Percentiles rank a stretch among this genome's conserved stretches.
Evolutionary conservation across 2,888 invertebrate genomes (phyloP).

Genomic region (Drosophila nr. perissopoda): DNA sequence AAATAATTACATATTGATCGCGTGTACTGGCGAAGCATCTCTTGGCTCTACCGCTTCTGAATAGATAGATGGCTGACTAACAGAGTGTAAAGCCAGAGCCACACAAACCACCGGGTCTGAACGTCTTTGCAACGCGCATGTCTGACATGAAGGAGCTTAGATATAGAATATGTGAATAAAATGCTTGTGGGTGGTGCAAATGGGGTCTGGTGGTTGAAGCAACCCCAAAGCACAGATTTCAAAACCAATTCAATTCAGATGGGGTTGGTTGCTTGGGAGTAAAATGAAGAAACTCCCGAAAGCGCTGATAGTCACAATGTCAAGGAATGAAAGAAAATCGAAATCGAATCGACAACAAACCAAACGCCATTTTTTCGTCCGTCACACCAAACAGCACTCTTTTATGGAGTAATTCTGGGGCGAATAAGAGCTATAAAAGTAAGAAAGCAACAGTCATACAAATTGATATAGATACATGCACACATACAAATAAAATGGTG

Average conservation of each 20-base stretch:
- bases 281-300: slow-evolving; percentile 71
- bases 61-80: slow-evolving; percentile 54
- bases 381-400: slow-evolving; percentile 34
- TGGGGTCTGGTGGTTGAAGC: slow-evolving; percentile 52
- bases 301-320: slow-evolving; percentile 66
- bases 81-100: slow-evolving; percentile 40
- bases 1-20: slow-evolving; percentile 76
- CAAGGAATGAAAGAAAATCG: slow-evolving; percentile 65
- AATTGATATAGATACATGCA: slow-evolving; percentile 24
- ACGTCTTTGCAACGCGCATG: slow-evolving; percentile 71
- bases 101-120: slow-evolving; percentile 50
- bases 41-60: slow-evolving; percentile 62
- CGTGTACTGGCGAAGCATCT: slow-evolving; percentile 39
- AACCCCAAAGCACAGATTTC: slow-evolving; percentile 78
- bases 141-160: slow-evolving; percentile 53
- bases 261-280: slow-evolving; percentile 68
- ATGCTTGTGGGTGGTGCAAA: slow-evolving; percentile 39
- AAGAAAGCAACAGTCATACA: slow-evolving; percentile 51
- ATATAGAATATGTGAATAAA: slow-evolving; percentile 51
- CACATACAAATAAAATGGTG: slow-evolving; percentile 48
- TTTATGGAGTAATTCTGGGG: slow-evolving; percentile 30
- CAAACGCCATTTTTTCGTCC: slow-evolving; percentile 66
- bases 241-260: slow-evolving; percentile 58
- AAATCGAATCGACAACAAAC: slow-evolving; percentile 51
- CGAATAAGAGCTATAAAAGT: slow-evolving; percentile 40